Conservation (phyloP, 2,888 invertebrate species). For the Diachrysia chrysitis region DNA sequence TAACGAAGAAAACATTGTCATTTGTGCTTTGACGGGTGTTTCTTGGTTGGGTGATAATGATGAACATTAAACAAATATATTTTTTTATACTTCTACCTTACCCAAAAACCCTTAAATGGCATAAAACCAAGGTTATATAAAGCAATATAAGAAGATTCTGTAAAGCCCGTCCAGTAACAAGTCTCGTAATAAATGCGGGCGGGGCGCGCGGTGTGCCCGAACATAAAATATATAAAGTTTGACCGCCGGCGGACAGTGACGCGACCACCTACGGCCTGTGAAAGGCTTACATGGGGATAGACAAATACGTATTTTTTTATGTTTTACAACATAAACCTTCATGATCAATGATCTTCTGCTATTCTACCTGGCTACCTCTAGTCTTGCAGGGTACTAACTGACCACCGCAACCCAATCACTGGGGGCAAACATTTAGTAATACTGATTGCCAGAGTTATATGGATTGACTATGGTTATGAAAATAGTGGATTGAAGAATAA, state of each 20-base stretch:
- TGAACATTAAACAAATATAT: neutral
- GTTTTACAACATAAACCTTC: no score
- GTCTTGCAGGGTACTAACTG: no score
- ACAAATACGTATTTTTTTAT: neutral
- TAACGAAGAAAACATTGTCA: no score
- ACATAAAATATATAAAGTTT: conserved; percentile 88
- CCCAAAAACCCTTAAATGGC: neutral
- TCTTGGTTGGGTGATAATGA: neutral
- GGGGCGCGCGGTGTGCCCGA: conserved; percentile 71
- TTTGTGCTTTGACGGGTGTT: no score
- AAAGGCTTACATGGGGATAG: conserved; percentile 69
- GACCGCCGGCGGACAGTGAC: conserved; percentile 79
- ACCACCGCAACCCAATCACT: no score
- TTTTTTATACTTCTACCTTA: neutral
- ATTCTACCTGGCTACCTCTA: no score
- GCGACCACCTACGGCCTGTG: conserved; percentile 74
- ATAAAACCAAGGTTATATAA: neutral
- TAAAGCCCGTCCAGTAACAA: conserved; percentile 59
- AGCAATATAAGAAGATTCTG: conserved; percentile 24
- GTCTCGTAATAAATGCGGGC: conserved; percentile 81
- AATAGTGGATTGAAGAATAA: no score
- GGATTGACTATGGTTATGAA: no score
- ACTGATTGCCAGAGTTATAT: no score
- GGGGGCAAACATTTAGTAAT: no score
- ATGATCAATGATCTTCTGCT: no score